Percentiles rank a stretch among this genome's conserved stretches.
These are phyloP conservation scores for Diarsia brunnea DNA, from an alignment of 2,888 invertebrate genomes.

Conservation along the genomic window DNA sequence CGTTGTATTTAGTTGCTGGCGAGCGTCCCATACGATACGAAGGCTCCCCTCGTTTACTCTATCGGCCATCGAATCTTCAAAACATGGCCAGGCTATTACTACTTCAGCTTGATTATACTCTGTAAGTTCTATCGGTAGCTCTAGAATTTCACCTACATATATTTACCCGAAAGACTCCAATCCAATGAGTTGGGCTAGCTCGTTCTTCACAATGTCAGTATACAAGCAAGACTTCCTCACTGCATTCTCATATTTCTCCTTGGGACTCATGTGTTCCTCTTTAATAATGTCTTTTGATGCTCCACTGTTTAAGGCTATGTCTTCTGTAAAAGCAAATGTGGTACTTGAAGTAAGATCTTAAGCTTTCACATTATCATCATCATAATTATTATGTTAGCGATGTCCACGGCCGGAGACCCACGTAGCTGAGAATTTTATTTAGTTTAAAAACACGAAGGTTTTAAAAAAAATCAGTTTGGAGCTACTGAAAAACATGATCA, in stretches of 20 bases:
- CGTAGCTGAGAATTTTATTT: neutral
- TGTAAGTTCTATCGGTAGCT: neutral
- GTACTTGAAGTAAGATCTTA: neutral
- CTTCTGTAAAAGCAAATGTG: conserved; percentile 71
- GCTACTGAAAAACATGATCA: neutral
- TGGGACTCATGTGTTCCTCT: conserved; percentile 94
- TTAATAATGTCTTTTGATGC: conserved; percentile 92
- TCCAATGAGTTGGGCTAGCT: conserved; percentile 92
- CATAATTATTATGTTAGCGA: neutral
- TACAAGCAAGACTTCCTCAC: conserved; percentile 93
- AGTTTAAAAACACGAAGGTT: neutral
- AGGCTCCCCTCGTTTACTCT: neutral
- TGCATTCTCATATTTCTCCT: conserved; percentile 94
- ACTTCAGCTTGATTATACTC: neutral
- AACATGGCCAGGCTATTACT: neutral
- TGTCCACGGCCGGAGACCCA: neutral
- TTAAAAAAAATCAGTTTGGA: neutral
- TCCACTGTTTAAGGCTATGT: conserved; percentile 87
- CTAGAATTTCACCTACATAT: neutral
- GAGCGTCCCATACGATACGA: neutral
- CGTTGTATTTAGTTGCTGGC: neutral
- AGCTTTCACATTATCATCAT: neutral
- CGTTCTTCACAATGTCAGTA: conserved; percentile 92
- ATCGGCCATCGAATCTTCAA: neutral
- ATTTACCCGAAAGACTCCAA: conserved; percentile 93